Percentiles rank a stretch among this genome's conserved stretches.
Evolutionary conservation across 2,888 invertebrate species (phyloP).

Genomic region (Tetropium fuscum): DNA sequence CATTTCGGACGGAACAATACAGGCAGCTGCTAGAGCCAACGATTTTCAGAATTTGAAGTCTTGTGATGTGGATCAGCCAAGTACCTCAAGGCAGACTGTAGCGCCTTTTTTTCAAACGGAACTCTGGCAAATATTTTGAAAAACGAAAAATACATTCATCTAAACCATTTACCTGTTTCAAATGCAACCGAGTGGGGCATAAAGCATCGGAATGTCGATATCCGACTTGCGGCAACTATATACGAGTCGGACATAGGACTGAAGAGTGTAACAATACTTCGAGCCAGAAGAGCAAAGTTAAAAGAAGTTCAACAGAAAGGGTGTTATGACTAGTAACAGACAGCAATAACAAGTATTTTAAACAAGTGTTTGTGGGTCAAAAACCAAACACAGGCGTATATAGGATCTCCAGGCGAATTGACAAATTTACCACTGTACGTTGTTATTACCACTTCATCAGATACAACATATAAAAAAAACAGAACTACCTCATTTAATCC

Average conservation of each 20-base stretch:
- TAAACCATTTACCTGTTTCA: not conserved
- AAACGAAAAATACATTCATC: not conserved
- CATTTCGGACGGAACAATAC: conserved; percentile 26
- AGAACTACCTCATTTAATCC: too few relatives aligned
- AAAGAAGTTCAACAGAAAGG: too few relatives aligned
- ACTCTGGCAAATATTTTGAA: not conserved
- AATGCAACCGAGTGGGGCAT: not conserved
- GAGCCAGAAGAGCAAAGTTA: too few relatives aligned
- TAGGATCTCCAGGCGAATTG: too few relatives aligned
- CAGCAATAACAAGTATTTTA: not conserved
- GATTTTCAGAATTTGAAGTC: conserved; percentile 22
- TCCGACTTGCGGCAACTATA: not conserved
- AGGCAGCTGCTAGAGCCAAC: conserved; percentile 31
- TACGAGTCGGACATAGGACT: conserved; percentile 3
- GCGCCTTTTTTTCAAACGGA: not conserved
- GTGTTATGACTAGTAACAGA: not conserved
- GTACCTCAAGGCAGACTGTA: not conserved
- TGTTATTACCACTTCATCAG: too few relatives aligned
- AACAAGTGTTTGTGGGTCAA: not conserved
- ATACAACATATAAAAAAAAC: too few relatives aligned
- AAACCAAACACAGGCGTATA: not conserved
- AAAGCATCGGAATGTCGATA: not conserved
- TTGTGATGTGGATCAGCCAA: conserved; percentile 6
- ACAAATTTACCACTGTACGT: too few relatives aligned
- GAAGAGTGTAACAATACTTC: too few relatives aligned